Evolutionary conservation across 2,797 vertebrate species (phyloP).

Genomic region (Leptoclinus maculatus): DNA sequence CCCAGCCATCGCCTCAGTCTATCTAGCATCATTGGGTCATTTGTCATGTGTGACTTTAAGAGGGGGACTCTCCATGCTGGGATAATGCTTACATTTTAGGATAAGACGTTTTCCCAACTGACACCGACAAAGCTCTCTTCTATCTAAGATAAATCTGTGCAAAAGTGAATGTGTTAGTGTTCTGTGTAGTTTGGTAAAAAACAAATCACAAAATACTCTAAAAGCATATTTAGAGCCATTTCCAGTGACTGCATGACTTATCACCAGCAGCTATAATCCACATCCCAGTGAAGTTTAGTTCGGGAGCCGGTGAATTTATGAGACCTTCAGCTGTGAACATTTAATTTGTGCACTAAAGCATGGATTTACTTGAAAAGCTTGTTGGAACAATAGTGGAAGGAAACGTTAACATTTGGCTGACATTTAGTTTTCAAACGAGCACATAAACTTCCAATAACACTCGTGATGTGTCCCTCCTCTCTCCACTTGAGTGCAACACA

Average conservation of each 20-base stretch:
- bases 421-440: slow-evolving; percentile 40
- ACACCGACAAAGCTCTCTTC: not conserved
- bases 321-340: slow-evolving; percentile 6
- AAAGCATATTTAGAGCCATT: not conserved
- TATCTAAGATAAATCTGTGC: slow-evolving; percentile 1
- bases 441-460: slow-evolving; percentile 29
- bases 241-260: slow-evolving; percentile 2
- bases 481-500: slow-evolving; percentile 6
- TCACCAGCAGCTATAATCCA: slow-evolving; percentile 14
- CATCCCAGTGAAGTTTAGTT: slow-evolving; percentile 7
- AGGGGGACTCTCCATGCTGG: too few species aligned
- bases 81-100: not conserved
- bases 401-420: slow-evolving; percentile 49
- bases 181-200: slow-evolving; percentile 3
- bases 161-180: not conserved
- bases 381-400: slow-evolving; percentile 21
- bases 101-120: not conserved
- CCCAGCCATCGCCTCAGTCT: too few species aligned
- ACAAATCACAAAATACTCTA: not conserved
- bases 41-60: not conserved
- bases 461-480: slow-evolving; percentile 18
- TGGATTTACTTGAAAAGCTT: not conserved
- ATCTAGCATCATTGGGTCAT: too few species aligned
- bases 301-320: not conserved
- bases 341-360: slow-evolving; percentile 2